Percentiles rank a stretch among this genome's conserved stretches.
These are phyloP conservation scores for Formica aserva DNA, from an alignment of 2,888 invertebrate genomes.

Conservation along the genomic window DNA sequence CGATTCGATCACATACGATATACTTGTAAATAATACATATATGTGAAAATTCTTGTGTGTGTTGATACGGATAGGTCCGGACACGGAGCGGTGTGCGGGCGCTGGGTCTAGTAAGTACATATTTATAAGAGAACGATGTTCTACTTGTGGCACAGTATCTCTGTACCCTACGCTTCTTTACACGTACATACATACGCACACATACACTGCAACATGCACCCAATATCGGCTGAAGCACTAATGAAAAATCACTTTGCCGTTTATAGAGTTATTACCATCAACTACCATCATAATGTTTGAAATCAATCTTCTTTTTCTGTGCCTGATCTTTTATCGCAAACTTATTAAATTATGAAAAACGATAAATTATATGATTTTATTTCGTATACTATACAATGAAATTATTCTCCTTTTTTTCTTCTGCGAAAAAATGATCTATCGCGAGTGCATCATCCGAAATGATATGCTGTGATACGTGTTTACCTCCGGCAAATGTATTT, in stretches of 20 bases:
- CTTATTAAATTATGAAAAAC: not conserved
- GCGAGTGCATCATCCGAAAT: slow-evolving; percentile 31
- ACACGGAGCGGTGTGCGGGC: slow-evolving; percentile 88
- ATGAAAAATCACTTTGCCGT: slow-evolving; percentile 38
- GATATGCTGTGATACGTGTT: slow-evolving; percentile 6
- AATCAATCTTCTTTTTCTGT: slow-evolving; percentile 9
- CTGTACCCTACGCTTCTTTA: slow-evolving; percentile 58
- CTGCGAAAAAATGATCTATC: slow-evolving; percentile 26
- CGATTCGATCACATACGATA: slow-evolving; percentile 68
- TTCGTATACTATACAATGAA: not conserved
- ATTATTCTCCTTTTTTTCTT: slow-evolving; percentile 8
- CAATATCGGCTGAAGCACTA: slow-evolving; percentile 39
- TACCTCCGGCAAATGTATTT: not conserved
- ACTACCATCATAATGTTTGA: not conserved
- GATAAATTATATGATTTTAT: not conserved
- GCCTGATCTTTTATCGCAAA: not conserved
- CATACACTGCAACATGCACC: slow-evolving; percentile 36
- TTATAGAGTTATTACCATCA: slow-evolving; percentile 3
- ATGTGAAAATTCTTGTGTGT: slow-evolving; percentile 85
- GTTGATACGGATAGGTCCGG: slow-evolving; percentile 87
- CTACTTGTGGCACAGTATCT: slow-evolving; percentile 59
- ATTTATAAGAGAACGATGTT: slow-evolving; percentile 74
- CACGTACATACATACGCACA: slow-evolving; percentile 3
- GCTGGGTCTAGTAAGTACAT: slow-evolving; percentile 88
- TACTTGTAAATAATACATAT: slow-evolving; percentile 85